Percentiles rank a stretch among this genome's conserved stretches.
phyloP scores from a whole-genome alignment of 2,113 vertebrate genomes.

The Tetrax tetrax region DNA sequence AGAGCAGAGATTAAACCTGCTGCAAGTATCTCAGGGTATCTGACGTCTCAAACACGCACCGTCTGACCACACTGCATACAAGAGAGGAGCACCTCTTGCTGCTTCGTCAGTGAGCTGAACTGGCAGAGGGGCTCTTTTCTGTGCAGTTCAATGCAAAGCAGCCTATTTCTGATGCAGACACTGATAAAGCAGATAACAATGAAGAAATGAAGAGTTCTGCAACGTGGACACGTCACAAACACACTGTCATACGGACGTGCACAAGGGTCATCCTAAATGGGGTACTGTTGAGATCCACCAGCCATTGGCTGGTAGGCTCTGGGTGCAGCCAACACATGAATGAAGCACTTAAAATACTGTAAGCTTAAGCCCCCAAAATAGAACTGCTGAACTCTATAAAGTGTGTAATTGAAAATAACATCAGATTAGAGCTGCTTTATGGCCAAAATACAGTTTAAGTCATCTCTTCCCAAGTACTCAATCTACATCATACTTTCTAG shows the following conservation, averaged over 20 bases:
- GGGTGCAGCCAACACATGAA: background rate
- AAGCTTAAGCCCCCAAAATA: background rate
- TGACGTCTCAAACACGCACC: background rate
- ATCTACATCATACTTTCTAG: background rate
- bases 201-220: background rate
- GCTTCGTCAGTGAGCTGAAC: background rate
- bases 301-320: background rate
- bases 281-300: no score
- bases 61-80: background rate
- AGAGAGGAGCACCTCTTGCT: background rate
- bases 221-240: rapidly evolving
- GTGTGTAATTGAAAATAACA: background rate
- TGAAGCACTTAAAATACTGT: background rate
- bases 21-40: background rate
- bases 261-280: rapidly evolving
- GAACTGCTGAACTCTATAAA: background rate
- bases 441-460: background rate
- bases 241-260: background rate
- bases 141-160: background rate
- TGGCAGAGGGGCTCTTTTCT: background rate
- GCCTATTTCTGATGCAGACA: background rate
- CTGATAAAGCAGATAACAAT: background rate
- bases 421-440: background rate
- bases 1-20: background rate
- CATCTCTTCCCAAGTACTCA: background rate